Evolutionary conservation across 2,797 vertebrate genomes (phyloP), one percentile per base, ranked within the genome.

Genomic region (Cuculus canorus): DNA sequence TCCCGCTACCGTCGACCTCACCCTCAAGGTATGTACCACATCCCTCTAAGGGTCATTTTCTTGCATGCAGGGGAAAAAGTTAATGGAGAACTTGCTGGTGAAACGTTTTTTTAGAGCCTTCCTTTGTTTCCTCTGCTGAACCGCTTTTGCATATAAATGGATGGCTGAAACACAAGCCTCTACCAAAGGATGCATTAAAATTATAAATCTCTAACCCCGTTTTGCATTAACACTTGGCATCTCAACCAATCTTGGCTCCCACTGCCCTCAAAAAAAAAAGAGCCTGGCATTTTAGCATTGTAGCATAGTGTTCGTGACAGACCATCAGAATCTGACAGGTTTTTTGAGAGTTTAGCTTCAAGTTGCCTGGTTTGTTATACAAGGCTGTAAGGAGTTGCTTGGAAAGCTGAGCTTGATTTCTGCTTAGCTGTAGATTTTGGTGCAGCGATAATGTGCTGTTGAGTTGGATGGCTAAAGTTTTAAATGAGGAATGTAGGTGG

Each of bases 1-100:
- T 97, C 99, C 99, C 95, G 99, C 99, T 88, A 99, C 99, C 91
- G 99, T 99, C 91, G 99, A 99, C 98, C 98, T 99, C 97, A 99
- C 99, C 96, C 98, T 99, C 91, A 99, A 99, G 99, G 99, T 99
- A 97, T 94, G 97, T 97, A 96, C 94, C 17, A 65, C 77, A 86
- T 95, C 91, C 93, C 76, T 97, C 96, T 96, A 94, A 96, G 92
- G 95, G 95, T 96, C 93, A 12, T 96, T 97, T 95, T 94, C 85
- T 90, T 98, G 97, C 97, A 97, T 97, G 96, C 97, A 94, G 92
- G 96, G 95, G 94, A 90, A 93, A 88, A 93, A 86, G 64, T 93
- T 97, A 92, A 96, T 63, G 87, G 60, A 96, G 92, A 94, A 96
- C 95, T 96, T 96, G 88, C 88, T 97, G 91, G 93, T 95, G 77